Base-by-base conservation (phyloP, 2,888 invertebrate genomes). In the Sycophila texana region DNA sequence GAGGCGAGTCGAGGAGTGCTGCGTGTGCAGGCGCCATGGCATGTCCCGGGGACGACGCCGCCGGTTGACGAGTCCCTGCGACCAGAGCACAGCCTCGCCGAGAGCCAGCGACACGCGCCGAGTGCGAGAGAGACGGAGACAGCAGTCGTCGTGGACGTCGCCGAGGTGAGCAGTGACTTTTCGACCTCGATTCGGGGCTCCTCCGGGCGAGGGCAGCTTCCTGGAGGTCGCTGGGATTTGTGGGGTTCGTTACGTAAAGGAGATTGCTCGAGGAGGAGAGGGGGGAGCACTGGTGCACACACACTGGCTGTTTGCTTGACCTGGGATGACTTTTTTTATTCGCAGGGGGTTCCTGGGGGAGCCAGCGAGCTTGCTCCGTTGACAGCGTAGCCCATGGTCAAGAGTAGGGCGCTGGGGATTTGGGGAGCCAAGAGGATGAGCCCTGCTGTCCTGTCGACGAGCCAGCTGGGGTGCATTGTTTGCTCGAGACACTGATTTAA, bases 41-140 rank as follows among this genome's bases (percentile, higher is more conserved):
- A 49, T 71, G 49, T 47, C 13, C 0, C n/a, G 70, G 71, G 55
- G 68, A 70, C n/a, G 70, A 76, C 63, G 39, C 65, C 12, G 49
- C 49, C 63, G 39, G 61, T 61, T 61, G n/a, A 30, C 5, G 16
- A 16, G 47, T 10, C 0, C 7, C 39, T 26, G 26, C 26, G 26
- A 13, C 47, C 30, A 20, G 30, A 53, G 30, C 12, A 77, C 76
- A 79, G 81, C 80, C 82, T 58, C n/a, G n/a, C 20, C 82, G 82
- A 63, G 39, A 20, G 16, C 39, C 39, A 0, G 22, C 13, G 3
- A 3, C 60, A 30, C 12, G 3, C n/a, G 10, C 16, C 13, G 49
- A 16, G 16, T 13, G 49, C 0, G 20, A 18, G 39, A 39, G 39
- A 39, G 39, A 39, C 7, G 39, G 39, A 39, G 39, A 39, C 10